Conservation (phyloP, 2,113 vertebrate genomes). For the Corydoras maculifer region DNA sequence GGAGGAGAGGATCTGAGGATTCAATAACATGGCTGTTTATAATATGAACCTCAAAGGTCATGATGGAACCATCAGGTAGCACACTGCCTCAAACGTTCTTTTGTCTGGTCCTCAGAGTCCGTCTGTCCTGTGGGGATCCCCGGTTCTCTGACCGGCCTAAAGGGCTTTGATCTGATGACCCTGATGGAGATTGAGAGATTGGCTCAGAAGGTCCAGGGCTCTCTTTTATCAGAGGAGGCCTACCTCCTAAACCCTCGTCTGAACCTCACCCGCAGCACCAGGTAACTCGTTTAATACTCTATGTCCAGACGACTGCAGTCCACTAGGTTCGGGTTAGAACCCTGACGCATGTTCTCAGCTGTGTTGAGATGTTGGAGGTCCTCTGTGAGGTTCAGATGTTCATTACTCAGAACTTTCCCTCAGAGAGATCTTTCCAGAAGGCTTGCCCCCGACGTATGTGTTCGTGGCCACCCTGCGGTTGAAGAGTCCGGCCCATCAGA, state of each 20-base stretch:
- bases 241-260: conserved; percentile 47
- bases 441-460: conserved; percentile 59
- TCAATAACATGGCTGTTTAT: too few species aligned
- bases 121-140: conserved; percentile 55
- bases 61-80: too few species aligned
- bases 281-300: conserved; percentile 31
- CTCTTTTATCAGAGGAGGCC: conserved; percentile 51
- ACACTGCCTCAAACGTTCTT: not conserved
- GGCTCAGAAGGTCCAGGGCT: conserved; percentile 50
- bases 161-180: conserved; percentile 58
- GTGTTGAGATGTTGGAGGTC: too few species aligned
- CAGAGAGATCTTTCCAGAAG: conserved; percentile 59
- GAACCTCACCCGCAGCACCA: conserved; percentile 53
- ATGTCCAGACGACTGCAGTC: too few species aligned
- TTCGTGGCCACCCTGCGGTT: conserved; percentile 58
- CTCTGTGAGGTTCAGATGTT: too few species aligned
- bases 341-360: too few species aligned
- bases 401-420: not conserved
- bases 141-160: conserved; percentile 49
- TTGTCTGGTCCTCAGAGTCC: conserved; percentile 46
- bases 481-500: conserved; percentile 44
- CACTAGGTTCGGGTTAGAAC: too few species aligned
- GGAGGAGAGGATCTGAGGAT: not conserved
- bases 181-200: conserved; percentile 47
- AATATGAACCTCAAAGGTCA: too few species aligned